Percentiles rank a stretch among this genome's conserved stretches.
These are phyloP conservation scores for Hylia prasina DNA, from an alignment of 2,113 vertebrate species.

Conservation along the genomic window DNA sequence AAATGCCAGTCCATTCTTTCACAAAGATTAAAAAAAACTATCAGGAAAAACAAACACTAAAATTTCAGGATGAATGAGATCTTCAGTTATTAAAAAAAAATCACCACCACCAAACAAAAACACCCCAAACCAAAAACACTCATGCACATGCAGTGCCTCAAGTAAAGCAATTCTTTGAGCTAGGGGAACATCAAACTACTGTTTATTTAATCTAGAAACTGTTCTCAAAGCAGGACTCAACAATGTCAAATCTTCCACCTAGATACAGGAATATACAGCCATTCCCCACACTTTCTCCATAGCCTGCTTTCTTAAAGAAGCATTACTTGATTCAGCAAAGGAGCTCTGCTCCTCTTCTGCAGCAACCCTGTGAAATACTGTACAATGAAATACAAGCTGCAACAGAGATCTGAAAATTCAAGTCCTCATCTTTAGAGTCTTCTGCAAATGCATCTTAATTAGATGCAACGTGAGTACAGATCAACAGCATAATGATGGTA, in stretches of 20 bases:
- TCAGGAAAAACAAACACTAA: background rate
- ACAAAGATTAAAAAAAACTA: background rate
- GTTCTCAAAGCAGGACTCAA: background rate
- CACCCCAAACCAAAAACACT: background rate
- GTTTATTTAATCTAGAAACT: background rate
- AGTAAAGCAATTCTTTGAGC: background rate
- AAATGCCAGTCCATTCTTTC: background rate
- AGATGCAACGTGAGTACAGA: background rate
- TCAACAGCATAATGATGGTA: background rate
- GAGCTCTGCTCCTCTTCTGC: background rate
- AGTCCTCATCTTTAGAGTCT: background rate
- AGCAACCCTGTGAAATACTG: background rate
- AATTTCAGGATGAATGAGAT: background rate
- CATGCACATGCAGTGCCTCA: background rate
- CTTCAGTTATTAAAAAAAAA: background rate
- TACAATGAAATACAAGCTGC: background rate
- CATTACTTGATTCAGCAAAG: background rate
- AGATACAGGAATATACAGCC: background rate
- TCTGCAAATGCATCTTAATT: background rate
- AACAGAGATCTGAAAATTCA: background rate
- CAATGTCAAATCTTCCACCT: background rate
- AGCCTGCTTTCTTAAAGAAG: background rate
- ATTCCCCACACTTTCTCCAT: accelerated
- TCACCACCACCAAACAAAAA: background rate
- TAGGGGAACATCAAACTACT: background rate